Conservation (phyloP, 2,888 invertebrate genomes). For the Cataglyphis altisquamis region DNA sequence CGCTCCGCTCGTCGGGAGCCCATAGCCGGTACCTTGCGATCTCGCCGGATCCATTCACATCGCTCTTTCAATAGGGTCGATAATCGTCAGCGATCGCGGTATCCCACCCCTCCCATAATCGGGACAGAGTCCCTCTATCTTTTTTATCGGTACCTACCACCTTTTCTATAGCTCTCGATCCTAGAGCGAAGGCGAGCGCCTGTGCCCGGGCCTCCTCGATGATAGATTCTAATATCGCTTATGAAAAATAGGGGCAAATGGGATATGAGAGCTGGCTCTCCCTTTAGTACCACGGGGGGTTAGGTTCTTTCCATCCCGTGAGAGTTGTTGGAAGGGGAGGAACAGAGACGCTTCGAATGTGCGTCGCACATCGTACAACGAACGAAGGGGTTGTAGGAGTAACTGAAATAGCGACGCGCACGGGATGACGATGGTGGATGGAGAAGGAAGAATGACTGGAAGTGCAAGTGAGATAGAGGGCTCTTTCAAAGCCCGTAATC, state of each 20-base stretch:
- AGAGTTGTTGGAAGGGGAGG: conserved; percentile 16
- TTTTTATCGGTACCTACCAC: conserved; percentile 53
- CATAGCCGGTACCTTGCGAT: conserved; percentile 54
- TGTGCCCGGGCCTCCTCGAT: conserved; percentile 66
- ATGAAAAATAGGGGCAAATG: conserved; percentile 80
- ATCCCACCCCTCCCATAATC: conserved; percentile 77
- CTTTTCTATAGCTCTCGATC: conserved; percentile 56
- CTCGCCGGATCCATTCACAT: conserved; percentile 74
- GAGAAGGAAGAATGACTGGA: conserved; percentile 56
- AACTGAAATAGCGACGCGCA: conserved; percentile 66
- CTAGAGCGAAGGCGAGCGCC: conserved; percentile 64
- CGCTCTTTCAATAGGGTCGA: conserved; percentile 78
- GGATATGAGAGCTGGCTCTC: conserved; percentile 75
- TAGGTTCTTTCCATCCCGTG: conserved; percentile 45
- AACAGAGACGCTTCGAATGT: conserved; percentile 21
- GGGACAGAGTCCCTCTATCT: conserved; percentile 56
- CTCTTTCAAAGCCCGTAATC: conserved; percentile 83
- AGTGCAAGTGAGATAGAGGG: conserved; percentile 62
- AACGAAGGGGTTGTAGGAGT: conserved; percentile 56
- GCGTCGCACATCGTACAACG: conserved; percentile 54
- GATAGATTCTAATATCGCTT: conserved; percentile 81
- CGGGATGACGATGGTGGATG: conserved; percentile 44
- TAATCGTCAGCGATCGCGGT: conserved; percentile 79
- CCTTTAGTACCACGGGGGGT: conserved; percentile 68
- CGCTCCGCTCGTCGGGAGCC: conserved; percentile 38